Base-by-base conservation (phyloP, 2,797 vertebrate genomes). In the Synanceia verrucosa region DNA sequence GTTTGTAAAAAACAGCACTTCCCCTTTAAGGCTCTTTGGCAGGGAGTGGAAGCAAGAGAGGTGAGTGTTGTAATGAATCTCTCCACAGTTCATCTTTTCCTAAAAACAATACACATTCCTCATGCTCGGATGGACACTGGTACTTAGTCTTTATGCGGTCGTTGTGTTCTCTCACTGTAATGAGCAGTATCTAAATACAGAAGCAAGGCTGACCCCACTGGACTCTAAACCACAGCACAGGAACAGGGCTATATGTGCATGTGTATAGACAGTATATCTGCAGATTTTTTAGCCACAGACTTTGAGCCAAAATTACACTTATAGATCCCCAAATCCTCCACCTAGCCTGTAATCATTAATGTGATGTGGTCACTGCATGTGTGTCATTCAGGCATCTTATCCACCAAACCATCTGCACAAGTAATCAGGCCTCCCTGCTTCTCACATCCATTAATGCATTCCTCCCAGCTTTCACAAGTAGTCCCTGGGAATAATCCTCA, bases 111-210 rank as follows among this genome's bases (percentile, higher is more conserved):
- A 81, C 63, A 72, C 69, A 82, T 81, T 82, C 65, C 73, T 19
- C 57, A 43, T 41, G 51, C 39, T 67, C 6, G 5, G n/a, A n/a
- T n/a, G n/a, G 66, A 78, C 70, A 69, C n/a, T 3, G 3, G 64
- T 39, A 66, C 52, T 85, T 76, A 77, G 77, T 31, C 10, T 55
- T 41, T 23, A 56, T 70, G 81, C 44, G 82, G 82, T 82, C 31
- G 31, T 44, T 65, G 63, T 70, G 59, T 70, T 80, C 70, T 75
- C 64, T 58, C 28, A 24, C 76, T 55, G 65, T 86, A 88, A 90
- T 81, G 67, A 88, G 69, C 41, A 67, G 82, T 76, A 60, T 86
- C 87, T 89, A 87, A 87, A 91, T 86, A 26, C 60, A 79, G 82
- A 73, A 64, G 72, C 55, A 21, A 63, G 44, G 33, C 70, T 84